A percentile compares a stretch with the other conserved stretches of the same genome.
Evolutionary conservation across 2,113 vertebrate species (phyloP).

Genomic region (Varanus komodoensis): DNA sequence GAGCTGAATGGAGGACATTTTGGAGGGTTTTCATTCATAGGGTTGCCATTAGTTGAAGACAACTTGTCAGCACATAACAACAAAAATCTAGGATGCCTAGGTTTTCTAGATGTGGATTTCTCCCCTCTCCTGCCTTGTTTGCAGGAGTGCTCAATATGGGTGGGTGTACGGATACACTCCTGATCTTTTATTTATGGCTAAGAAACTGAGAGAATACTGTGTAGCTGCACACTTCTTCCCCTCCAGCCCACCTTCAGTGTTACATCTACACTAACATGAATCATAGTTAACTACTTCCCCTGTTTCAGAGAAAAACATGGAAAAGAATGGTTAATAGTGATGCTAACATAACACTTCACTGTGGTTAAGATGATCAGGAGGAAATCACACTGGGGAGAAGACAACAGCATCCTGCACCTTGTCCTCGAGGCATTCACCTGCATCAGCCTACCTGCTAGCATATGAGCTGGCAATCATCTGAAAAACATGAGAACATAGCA

Average conservation of each 20-base stretch:
- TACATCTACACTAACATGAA: neutral
- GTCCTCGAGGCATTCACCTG: neutral
- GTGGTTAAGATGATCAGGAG: neutral
- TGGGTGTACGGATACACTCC: neutral
- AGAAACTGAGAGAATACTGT: too few relatives aligned
- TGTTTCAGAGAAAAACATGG: neutral
- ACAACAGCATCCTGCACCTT: neutral
- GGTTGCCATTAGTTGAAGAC: too few relatives aligned
- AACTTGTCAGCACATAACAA: too few relatives aligned
- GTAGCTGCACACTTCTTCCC: neutral
- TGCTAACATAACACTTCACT: neutral
- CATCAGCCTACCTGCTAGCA: neutral
- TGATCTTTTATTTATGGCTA: neutral
- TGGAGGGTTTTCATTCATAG: too few relatives aligned
- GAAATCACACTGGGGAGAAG: too few relatives aligned
- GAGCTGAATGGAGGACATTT: too few relatives aligned
- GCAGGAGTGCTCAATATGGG: neutral
- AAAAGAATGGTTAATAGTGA: neutral
- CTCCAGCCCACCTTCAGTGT: neutral
- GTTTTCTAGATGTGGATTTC: neutral
- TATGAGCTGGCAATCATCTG: neutral
- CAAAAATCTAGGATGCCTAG: neutral
- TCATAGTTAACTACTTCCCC: neutral
- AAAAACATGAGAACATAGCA: neutral
- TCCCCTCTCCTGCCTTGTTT: neutral